Evolutionary conservation across 1,140 invertebrate species (phyloP).

Genomic region (Ditylenchus dipsaci): DNA sequence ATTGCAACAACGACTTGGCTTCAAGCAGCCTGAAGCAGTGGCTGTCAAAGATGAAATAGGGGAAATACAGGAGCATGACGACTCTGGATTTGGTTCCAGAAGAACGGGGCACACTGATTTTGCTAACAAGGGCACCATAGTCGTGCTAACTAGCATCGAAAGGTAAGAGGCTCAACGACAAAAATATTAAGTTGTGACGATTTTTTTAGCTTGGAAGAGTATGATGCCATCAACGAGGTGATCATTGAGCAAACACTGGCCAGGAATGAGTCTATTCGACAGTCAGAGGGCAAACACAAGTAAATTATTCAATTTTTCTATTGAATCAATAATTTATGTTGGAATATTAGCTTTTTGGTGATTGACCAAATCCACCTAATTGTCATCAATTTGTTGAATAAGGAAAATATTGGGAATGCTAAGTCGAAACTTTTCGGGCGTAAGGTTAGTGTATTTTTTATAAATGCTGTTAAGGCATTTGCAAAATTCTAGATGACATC

Average conservation of each 20-base stretch:
- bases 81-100: not conserved
- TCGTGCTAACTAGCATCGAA: slow-evolving; percentile 29
- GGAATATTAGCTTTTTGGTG: not conserved
- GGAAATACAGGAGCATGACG: not conserved
- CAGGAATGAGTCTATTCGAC: slow-evolving; percentile 23
- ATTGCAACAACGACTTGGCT: too few relatives aligned
- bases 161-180: slow-evolving; percentile 9
- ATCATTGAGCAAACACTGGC: slow-evolving; percentile 27
- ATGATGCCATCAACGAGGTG: slow-evolving; percentile 23
- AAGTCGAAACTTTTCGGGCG: not conserved
- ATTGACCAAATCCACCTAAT: slow-evolving; percentile 28
- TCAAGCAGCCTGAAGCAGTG: not conserved
- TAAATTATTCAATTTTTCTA: not conserved
- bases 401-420: slow-evolving; percentile 17
- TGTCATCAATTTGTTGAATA: slow-evolving; percentile 30
- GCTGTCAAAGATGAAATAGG: not conserved
- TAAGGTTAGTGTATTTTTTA: slow-evolving; percentile 10
- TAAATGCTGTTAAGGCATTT: too few relatives aligned
- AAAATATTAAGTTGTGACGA: not conserved
- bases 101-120: not conserved
- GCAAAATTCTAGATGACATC: slow-evolving; percentile 20
- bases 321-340: not conserved
- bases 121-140: slow-evolving; percentile 27
- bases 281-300: slow-evolving; percentile 9
- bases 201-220: slow-evolving; percentile 1